These are phyloP conservation scores for Steinernema feltiae DNA, from an alignment of 1,140 invertebrate genomes.

Conservation along the genomic window DNA sequence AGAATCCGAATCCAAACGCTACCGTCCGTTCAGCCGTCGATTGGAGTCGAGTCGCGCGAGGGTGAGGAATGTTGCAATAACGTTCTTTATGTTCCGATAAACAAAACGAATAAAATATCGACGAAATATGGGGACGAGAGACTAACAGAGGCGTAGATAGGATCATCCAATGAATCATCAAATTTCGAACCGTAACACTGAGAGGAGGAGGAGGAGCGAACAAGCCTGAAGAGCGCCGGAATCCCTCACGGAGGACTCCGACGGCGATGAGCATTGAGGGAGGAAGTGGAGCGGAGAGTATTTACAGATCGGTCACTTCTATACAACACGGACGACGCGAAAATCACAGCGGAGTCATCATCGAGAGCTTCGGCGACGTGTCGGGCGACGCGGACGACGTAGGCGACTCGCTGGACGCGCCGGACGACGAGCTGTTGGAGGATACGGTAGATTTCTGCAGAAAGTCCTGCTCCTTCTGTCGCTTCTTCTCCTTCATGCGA, in stretches of 20 bases:
- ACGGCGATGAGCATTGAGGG: neutral
- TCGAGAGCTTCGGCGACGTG: neutral
- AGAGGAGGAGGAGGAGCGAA: neutral
- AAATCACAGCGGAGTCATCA: neutral
- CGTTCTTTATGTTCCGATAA: too few relatives aligned
- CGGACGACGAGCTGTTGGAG: neutral
- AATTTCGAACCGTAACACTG: constrained; percentile 10
- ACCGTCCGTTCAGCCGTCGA: too few relatives aligned
- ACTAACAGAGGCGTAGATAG: neutral
- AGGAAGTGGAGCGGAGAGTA: neutral
- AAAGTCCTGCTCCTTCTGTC: constrained; percentile 52
- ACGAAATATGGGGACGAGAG: neutral
- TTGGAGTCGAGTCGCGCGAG: too few relatives aligned
- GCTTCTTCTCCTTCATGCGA: constrained; percentile 70
- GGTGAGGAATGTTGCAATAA: too few relatives aligned
- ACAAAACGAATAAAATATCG: constrained; percentile 19
- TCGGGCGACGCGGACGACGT: neutral
- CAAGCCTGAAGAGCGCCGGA: neutral
- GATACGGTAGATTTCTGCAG: constrained; percentile 10
- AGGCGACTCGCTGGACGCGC: neutral
- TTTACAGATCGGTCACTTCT: neutral
- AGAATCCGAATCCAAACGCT: neutral
- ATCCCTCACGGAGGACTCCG: neutral
- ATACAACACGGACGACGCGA: neutral
- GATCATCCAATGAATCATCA: neutral